Percentiles rank a stretch among this genome's conserved stretches.
These are phyloP conservation scores for Tachuris rubrigastra DNA, from an alignment of 2,113 vertebrate genomes.

Conservation along the genomic window DNA sequence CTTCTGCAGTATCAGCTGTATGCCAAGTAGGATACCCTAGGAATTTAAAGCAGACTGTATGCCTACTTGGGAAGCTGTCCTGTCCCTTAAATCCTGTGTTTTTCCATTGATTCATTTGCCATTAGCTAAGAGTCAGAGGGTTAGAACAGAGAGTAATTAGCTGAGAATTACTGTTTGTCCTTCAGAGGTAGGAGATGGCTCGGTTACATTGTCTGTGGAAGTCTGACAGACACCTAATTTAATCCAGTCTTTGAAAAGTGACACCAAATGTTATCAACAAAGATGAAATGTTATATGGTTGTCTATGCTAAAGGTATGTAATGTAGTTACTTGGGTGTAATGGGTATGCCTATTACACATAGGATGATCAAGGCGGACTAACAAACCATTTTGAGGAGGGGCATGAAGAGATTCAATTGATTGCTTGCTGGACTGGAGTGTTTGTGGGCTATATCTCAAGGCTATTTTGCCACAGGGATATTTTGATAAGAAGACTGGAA, in stretches of 20 bases:
- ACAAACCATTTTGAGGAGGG: neutral
- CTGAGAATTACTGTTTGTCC: neutral
- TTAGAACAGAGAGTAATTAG: neutral
- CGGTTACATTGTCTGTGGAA: neutral
- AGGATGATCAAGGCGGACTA: neutral
- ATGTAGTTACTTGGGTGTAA: neutral
- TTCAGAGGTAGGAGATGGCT: neutral
- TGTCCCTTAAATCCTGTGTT: neutral
- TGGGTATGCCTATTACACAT: neutral
- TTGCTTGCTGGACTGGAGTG: neutral
- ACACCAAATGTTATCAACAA: neutral
- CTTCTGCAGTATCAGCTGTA: neutral
- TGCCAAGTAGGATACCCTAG: neutral
- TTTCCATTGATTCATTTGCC: neutral
- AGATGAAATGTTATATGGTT: neutral
- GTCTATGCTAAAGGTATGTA: neutral
- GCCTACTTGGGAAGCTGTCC: neutral
- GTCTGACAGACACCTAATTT: neutral
- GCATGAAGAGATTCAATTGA: neutral
- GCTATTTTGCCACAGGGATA: neutral
- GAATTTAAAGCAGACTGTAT: neutral
- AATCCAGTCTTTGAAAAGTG: constrained; percentile 14
- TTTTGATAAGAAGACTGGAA: neutral
- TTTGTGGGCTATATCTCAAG: neutral
- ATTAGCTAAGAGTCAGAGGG: neutral